Percentiles rank a stretch among this genome's conserved stretches.
Evolutionary conservation across 2,888 invertebrate genomes (phyloP).

Genomic region (Ceraclea dissimilis): DNA sequence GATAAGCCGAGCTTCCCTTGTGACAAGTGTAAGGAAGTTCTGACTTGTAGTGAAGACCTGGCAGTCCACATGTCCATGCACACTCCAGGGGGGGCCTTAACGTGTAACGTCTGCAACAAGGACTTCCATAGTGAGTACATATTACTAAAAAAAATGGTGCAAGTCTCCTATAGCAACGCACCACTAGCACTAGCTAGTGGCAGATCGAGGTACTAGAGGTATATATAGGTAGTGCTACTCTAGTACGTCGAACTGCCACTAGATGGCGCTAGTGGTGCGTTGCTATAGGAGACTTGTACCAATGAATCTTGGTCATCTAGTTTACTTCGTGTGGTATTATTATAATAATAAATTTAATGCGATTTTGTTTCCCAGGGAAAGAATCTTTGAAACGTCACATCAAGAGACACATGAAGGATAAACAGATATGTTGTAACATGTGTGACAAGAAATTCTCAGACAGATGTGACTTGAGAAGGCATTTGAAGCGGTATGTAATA

Average conservation of each 20-base stretch:
- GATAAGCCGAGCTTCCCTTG: background rate
- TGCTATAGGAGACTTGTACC: too few species aligned
- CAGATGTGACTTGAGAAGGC: constrained; percentile 16
- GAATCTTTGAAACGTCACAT: constrained; percentile 19
- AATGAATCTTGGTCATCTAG: too few species aligned
- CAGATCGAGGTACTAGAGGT: too few species aligned
- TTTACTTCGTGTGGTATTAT: too few species aligned
- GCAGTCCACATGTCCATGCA: constrained; percentile 21
- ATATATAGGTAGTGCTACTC: too few species aligned
- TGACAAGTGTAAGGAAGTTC: constrained; percentile 6
- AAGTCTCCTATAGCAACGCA: too few species aligned
- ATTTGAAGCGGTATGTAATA: constrained; percentile 17
- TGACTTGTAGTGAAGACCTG: constrained; percentile 12
- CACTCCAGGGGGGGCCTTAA: constrained; percentile 5
- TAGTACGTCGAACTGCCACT: too few species aligned
- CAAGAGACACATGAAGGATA: constrained; percentile 21
- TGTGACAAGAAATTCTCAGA: constrained; percentile 22
- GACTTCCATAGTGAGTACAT: constrained; percentile 17
- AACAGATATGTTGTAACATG: constrained; percentile 18
- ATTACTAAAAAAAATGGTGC: too few species aligned
- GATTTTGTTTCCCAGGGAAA: constrained; percentile 10
- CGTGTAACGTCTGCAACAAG: constrained; percentile 23
- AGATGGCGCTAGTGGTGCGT: too few species aligned
- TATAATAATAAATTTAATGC: too few species aligned
- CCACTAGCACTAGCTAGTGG: too few species aligned